Evolutionary conservation across 2,113 vertebrate species (phyloP), one percentile per base, ranked within the genome.

Genomic region (Lamprotornis superbus): DNA sequence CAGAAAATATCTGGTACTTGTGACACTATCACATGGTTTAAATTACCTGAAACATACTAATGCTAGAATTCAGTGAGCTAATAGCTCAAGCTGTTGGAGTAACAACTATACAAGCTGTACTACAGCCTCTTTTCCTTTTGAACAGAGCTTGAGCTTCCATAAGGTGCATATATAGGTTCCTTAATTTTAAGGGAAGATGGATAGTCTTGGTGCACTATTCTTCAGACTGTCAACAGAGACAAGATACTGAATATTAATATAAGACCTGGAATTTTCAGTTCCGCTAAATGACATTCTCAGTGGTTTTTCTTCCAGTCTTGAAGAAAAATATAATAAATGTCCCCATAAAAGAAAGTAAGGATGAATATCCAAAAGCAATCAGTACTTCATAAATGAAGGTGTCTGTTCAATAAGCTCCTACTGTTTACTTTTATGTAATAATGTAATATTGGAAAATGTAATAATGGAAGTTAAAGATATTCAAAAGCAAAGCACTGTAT

Each of bases 341-440:
- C 24, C 24, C 53, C 55, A 79, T 75, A 77, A 84, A 97, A 96
- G 52, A 74, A 94, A 65, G 83, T 23, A 87, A 91, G 40, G 87
- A 91, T 59, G 67, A 95, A 89, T 94, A 96, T 75, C 42, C 40
- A 95, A 87, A 84, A 93, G 89, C 60, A 93, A 94, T 86, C 73
- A 59, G 49, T 59, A 92, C 81, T 89, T 95, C 40, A 77, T 55
- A 82, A 90, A 95, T 46, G 67, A 89, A 90, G 68, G 56, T 50
- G 33, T 81, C 73, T 75, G 42, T 82, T 95, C 77, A 94, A 74
- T 88, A 94, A 82, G 44, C 44, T 63, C 44, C n/a, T 75, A 75
- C 22, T 92, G 59, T 79, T 97, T 94, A 85, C 92, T 86, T 94
- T 75, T 31, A 90, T n/a, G n/a, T n/a, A n/a, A n/a, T n/a, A n/a